Conservation (phyloP, 2,113 vertebrate genomes). For the Pica pica region DNA sequence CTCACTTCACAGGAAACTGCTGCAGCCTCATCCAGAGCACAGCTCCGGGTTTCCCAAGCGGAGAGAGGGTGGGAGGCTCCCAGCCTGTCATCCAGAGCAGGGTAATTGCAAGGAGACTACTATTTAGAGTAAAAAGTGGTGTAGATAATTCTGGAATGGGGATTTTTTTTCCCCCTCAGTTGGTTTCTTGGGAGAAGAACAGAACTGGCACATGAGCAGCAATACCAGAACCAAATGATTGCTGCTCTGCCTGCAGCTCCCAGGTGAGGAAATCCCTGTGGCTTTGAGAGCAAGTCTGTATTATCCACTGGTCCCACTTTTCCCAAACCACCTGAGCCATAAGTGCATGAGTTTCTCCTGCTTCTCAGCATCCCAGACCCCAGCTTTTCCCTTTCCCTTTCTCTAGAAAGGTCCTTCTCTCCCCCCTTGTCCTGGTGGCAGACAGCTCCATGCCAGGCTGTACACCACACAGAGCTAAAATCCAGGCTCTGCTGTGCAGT, state of each 20-base stretch:
- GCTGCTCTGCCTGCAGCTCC: not conserved
- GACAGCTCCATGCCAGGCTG: fast-evolving
- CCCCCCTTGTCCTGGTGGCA: not conserved
- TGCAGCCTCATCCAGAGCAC: not conserved
- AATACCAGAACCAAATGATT: not conserved
- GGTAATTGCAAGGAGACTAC: not conserved
- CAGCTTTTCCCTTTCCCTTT: not conserved
- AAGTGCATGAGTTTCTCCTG: not conserved
- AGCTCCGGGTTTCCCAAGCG: not conserved
- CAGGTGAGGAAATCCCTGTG: not conserved
- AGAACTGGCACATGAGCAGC: not conserved
- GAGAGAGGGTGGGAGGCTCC: not conserved
- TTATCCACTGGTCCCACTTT: not conserved
- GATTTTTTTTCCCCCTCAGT: not conserved
- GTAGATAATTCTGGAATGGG: not conserved
- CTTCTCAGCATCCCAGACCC: not conserved
- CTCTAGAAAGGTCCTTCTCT: not conserved
- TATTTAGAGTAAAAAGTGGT: not conserved
- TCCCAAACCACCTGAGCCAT: not conserved
- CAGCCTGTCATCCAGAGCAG: not conserved
- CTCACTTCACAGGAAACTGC: not conserved
- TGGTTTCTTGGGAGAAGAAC: not conserved
- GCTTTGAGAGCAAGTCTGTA: not conserved
- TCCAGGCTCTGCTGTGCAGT: not conserved
- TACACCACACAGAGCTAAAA: not conserved